Conservation (phyloP, 2,797 vertebrate genomes). For the Crax fasciolata region DNA sequence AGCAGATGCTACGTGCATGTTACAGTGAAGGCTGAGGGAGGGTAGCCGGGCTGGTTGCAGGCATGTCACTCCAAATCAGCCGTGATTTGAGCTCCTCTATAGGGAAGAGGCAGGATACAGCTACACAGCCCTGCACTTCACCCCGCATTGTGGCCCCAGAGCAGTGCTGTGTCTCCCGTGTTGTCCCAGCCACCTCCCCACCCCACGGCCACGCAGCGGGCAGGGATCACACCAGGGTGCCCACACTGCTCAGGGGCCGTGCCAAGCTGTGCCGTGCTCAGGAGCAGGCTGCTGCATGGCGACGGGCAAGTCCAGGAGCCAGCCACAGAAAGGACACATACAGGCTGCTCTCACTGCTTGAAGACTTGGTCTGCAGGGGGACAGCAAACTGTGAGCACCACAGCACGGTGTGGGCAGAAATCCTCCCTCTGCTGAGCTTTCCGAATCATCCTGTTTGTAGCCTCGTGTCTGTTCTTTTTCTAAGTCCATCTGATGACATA, state of each 20-base stretch:
- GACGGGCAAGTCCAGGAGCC: not conserved
- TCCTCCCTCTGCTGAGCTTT: not conserved
- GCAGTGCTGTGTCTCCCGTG: not conserved
- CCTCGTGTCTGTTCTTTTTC: not conserved
- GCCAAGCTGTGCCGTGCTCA: accelerated
- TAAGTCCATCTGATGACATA: not conserved
- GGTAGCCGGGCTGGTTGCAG: not conserved
- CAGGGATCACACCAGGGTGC: not conserved
- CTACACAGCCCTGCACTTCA: not conserved
- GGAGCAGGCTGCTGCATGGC: not conserved
- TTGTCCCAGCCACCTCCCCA: not conserved
- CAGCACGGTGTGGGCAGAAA: not conserved
- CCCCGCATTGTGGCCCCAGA: not conserved
- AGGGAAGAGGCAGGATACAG: no score
- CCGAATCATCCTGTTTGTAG: not conserved
- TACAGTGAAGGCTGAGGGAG: not conserved
- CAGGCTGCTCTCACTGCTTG: not conserved
- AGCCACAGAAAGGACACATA: not conserved
- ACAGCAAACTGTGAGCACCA: not conserved
- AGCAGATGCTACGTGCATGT: not conserved
- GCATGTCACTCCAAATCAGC: not conserved
- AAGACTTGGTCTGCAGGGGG: not conserved
- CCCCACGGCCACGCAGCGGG: not conserved
- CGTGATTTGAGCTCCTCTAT: not conserved
- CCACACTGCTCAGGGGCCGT: not conserved